Base-by-base conservation (phyloP, 2,113 vertebrate genomes). In the Triplophysa siluroides region DNA sequence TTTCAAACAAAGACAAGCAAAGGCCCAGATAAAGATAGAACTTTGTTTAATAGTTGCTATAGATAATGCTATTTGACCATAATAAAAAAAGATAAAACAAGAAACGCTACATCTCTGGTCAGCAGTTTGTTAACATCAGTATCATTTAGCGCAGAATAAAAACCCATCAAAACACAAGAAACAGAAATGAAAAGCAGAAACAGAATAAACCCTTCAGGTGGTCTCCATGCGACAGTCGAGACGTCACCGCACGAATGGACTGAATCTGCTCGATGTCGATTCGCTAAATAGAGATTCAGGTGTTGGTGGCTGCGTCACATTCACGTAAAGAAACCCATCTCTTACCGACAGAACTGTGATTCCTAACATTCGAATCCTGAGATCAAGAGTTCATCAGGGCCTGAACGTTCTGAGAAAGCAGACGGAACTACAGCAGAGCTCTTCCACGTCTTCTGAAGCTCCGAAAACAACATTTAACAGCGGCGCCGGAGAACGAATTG, bases 61-160 rank as follows among this genome's bases (percentile, higher is more conserved):
- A 72, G 66, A 77, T 87, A 82, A 84, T 86, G 78, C 61, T 75
- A 64, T 80, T 76, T 47, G 70, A 86, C 81, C 84, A 80, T 81
- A 73, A 75, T 78, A 78, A 62, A 19, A 26, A 52, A 58, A 45
- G 14, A 67, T 21, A 24, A n/a, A 85, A 85, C 68, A 82, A 69
- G 72, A 79, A 81, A 74, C 66, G 84, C 83, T 80, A 83, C 72
- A 79, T 67, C 65, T 78, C 52, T 86, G 87, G 87, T 90, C 87
- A 90, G 91, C 90, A 89, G 76, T 81, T 81, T 45, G 83, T 58
- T 58, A 88, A 93, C 91, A 91, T 90, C 87, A 83, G 91, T 85
- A 81, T 82, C 43, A 89, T 89, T 91, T 88, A 86, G 86, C 90
- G 88, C 88, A 84, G 83, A 78, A 88, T 89, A 84, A 80, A 89